These are phyloP conservation scores for Aphrocallistes beatrix DNA, from an alignment of 37 sponge, comb jelly and placozoan species.

Conservation along the genomic window DNA sequence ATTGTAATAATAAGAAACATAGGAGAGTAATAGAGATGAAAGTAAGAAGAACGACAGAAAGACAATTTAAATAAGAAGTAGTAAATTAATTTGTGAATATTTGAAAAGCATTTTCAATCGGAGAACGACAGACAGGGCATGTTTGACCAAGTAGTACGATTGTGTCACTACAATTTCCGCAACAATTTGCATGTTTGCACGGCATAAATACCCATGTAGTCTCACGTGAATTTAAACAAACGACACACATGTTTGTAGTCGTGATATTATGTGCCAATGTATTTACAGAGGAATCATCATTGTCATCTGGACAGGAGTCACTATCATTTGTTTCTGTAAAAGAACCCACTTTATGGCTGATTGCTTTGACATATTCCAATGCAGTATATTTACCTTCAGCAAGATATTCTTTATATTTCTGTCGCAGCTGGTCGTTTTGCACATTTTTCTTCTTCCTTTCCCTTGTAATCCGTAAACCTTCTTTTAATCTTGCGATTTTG, in stretches of 20 bases:
- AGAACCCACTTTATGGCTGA: background rate
- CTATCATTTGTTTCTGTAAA: conserved; percentile 12
- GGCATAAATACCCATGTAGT: background rate
- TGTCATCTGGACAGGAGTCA: conserved; percentile 19
- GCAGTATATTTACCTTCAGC: conserved; percentile 18
- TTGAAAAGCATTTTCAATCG: conserved; percentile 1
- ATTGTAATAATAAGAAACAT: background rate
- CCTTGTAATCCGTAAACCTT: conserved; percentile 17
- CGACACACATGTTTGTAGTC: background rate
- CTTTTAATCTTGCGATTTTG: conserved; percentile 16
- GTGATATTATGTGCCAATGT: conserved; percentile 1
- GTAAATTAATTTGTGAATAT: conserved; percentile 10
- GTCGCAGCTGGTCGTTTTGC: background rate
- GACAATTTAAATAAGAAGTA: background rate
- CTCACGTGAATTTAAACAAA: conserved; percentile 15
- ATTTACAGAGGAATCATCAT: background rate
- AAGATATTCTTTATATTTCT: conserved; percentile 16
- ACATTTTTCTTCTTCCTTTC: conserved; percentile 18
- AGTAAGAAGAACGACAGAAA: background rate
- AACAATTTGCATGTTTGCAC: conserved; percentile 16
- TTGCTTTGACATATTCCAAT: conserved; percentile 8
- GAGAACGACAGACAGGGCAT: conserved; percentile 11
- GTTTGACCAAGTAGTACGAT: conserved; percentile 17
- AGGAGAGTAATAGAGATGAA: background rate
- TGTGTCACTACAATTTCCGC: conserved; percentile 10